A percentile compares a stretch with the other conserved stretches of the same genome.
phyloP scores from a whole-genome alignment of 2,797 vertebrate genomes.

The Nasua narica region DNA sequence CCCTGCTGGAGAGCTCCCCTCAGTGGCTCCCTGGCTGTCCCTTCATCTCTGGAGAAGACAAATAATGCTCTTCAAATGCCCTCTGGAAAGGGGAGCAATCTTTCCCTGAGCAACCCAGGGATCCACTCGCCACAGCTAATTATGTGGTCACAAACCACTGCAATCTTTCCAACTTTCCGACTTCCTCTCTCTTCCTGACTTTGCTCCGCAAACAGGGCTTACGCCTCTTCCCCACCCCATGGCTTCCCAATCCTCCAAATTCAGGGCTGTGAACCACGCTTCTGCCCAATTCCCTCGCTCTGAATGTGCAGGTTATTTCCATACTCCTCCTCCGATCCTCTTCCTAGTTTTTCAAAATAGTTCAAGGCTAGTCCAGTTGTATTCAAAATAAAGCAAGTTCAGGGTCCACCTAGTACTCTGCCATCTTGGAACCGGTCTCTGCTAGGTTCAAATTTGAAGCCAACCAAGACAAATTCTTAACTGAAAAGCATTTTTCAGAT shows the following conservation, averaged over 20 bases:
- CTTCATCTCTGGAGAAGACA: not conserved
- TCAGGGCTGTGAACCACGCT: not conserved
- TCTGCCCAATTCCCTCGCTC: not conserved
- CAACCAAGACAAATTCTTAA: not conserved
- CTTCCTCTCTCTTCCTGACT: not conserved
- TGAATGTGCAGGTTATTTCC: not conserved
- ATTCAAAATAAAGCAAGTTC: not conserved
- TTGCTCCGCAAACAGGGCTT: not conserved
- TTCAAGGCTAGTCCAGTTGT: not conserved
- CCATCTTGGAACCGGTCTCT: not conserved
- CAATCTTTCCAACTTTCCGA: not conserved
- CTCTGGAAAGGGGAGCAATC: not conserved
- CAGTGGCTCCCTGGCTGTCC: not conserved
- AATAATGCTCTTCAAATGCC: not conserved
- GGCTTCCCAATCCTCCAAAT: not conserved
- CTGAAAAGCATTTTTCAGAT: too few relatives aligned
- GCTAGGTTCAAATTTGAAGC: not conserved
- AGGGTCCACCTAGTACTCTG: not conserved
- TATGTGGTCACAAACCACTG: too few relatives aligned
- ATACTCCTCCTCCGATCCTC: not conserved
- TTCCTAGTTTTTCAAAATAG: not conserved
- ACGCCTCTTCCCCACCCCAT: not conserved
- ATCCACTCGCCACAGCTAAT: not conserved
- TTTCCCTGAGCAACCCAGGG: not conserved
- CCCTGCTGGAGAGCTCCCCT: not conserved